Base-by-base conservation (phyloP, 2,113 vertebrate genomes). In the Chloroceryle aenea region DNA sequence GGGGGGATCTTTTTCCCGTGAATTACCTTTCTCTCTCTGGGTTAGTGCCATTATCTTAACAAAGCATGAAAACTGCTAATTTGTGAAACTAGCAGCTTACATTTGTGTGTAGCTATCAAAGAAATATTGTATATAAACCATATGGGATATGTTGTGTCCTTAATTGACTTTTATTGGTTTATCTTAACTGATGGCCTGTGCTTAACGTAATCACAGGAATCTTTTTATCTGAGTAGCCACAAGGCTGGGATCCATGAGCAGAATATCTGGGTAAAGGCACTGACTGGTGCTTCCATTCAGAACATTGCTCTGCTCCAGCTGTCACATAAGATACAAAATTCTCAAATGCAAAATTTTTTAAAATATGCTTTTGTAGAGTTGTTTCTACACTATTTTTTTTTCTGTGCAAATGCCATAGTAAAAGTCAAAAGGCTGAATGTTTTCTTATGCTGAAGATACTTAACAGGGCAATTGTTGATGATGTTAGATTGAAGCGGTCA, bases 141-240 rank as follows among this genome's bases (percentile, higher is more conserved):
- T 7, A 12, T 77, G 75, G 85, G 67, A 48, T 58, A 30, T 45
- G 18, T 40, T 85, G 32, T 88, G 72, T 42, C 55, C 45, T 88
- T 90, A 85, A 91, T 85, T 94, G 90, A 55, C 48, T 91, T 88
- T 87, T 93, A 75, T 47, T 89, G 38, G 71, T 67, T 95, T 89
- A 56, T 72, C 87, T 88, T 73, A 77, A 89, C 48, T 36, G 59
- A 22, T 34, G 71, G 50, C 45, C n/a, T 0, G 1, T 69, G 48
- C n/a, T 92, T 79, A 75, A 56, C 0, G 0, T 81, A 62, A 83
- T 82, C 55, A 7, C 23, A 58, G 38, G 59, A 71, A 88, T 91
- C 52, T 68, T 69, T 93, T 91, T 59, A 42, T 71, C 48, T 71
- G 47, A 48, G 61, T 52, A 23, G 58, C 43, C 21, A 7, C 7